Evolutionary conservation across 2,888 invertebrate species (phyloP).

Genomic region (Rhagonycha fulva): DNA sequence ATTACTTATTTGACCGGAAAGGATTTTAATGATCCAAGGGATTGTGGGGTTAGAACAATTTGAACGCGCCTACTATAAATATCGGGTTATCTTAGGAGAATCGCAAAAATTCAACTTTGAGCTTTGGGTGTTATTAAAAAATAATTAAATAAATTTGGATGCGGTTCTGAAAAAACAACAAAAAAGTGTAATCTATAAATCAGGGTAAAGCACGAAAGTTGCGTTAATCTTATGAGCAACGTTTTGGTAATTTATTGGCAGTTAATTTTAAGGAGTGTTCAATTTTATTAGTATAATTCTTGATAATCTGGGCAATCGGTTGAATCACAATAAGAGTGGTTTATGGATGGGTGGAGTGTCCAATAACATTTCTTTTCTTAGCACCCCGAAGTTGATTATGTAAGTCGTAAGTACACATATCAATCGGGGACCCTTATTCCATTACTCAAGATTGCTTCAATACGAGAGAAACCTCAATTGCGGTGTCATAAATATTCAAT

Average conservation of each 20-base stretch:
- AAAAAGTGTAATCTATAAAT: conserved; percentile 28
- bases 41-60: conserved; percentile 9
- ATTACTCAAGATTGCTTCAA: conserved; percentile 23
- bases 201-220: conserved; percentile 39
- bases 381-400: conserved; percentile 12
- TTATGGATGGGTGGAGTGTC: conserved; percentile 40
- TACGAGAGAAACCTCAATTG: conserved; percentile 21
- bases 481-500: conserved; percentile 22
- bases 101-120: conserved; percentile 1
- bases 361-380: conserved; percentile 34
- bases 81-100: conserved; percentile 1
- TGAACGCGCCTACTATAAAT: conserved; percentile 1
- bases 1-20: conserved; percentile 22
- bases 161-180: not conserved
- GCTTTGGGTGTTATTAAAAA: not conserved
- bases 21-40: conserved; percentile 21
- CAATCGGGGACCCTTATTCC: conserved; percentile 20
- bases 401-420: conserved; percentile 19
- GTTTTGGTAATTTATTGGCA: conserved; percentile 52
- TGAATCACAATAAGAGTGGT: conserved; percentile 41
- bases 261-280: conserved; percentile 55
- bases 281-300: conserved; percentile 48
- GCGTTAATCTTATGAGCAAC: conserved; percentile 45
- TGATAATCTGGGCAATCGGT: conserved; percentile 38
- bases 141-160: not conserved